These are phyloP conservation scores for Pygmarrhopalites habei DNA, from an alignment of 1,140 invertebrate species.

Conservation along the genomic window DNA sequence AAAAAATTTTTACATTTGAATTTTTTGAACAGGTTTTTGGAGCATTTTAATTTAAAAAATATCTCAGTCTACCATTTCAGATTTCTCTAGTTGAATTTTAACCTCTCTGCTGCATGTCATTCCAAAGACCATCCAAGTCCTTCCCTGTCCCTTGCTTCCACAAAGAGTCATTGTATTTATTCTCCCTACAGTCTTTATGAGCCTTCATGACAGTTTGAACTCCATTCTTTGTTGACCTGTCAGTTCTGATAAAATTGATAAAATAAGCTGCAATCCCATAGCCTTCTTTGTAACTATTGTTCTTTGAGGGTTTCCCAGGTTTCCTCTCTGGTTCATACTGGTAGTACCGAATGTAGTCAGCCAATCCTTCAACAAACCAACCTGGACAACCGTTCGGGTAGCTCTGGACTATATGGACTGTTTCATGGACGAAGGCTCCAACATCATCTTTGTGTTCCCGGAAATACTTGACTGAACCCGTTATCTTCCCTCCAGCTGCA, in stretches of 20 bases:
- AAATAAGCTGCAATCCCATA: constrained; percentile 35
- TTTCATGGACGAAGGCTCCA: constrained; percentile 36
- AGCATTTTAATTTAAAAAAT: no score
- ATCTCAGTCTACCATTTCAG: no score
- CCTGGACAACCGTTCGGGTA: constrained; percentile 19
- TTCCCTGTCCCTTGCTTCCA: constrained; percentile 28
- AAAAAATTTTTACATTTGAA: no score
- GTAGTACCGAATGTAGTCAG: constrained; percentile 35
- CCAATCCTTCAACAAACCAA: constrained; percentile 32
- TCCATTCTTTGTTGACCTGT: not conserved
- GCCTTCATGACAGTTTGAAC: constrained; percentile 19
- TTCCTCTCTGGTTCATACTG: constrained; percentile 30
- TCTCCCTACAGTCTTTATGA: constrained; percentile 32
- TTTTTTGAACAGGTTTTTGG: no score
- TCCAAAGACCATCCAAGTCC: constrained; percentile 28
- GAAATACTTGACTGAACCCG: constrained; percentile 32
- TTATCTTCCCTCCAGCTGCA: constrained; percentile 21
- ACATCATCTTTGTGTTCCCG: constrained; percentile 28
- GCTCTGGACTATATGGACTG: constrained; percentile 31
- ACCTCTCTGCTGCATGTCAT: constrained; percentile 23
- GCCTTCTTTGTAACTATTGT: constrained; percentile 26
- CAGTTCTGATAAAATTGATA: constrained; percentile 29
- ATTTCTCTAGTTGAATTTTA: not conserved
- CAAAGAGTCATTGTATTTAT: constrained; percentile 22
- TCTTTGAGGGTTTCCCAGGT: constrained; percentile 19